These are phyloP conservation scores for Pomacea maculata DNA, from an alignment of 1,140 invertebrate genomes.

Conservation along the genomic window DNA sequence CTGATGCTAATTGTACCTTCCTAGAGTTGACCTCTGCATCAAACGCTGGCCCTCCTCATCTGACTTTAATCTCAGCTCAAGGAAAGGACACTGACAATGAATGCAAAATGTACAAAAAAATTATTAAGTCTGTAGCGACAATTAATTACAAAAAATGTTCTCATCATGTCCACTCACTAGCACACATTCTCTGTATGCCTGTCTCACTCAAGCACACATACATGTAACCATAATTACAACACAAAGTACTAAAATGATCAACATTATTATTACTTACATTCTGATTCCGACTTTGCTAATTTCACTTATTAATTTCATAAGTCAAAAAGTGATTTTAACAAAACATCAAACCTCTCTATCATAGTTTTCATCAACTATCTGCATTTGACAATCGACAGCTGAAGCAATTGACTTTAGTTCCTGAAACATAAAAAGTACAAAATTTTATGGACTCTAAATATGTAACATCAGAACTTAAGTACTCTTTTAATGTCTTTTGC, in stretches of 20 bases:
- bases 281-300: neutral
- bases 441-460: neutral
- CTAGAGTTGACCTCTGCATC: conserved; percentile 79
- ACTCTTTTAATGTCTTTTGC: conserved; percentile 8
- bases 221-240: no score
- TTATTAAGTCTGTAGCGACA: no score
- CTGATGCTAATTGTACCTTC: conserved; percentile 67
- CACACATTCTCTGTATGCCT: no score
- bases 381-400: conserved; percentile 18
- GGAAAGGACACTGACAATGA: conserved; percentile 6
- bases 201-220: no score
- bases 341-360: conserved; percentile 15
- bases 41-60: conserved; percentile 73
- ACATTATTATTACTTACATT: neutral
- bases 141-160: no score
- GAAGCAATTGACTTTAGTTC: conserved; percentile 42
- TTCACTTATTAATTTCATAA: neutral
- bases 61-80: conserved; percentile 65
- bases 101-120: no score
- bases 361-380: conserved; percentile 8
- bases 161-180: no score
- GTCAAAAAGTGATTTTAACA: no score
- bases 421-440: conserved; percentile 11
- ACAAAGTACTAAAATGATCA: neutral
- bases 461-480: neutral